A percentile compares a stretch with the other conserved stretches of the same genome.
Conservation (phyloP, 2,113 vertebrate genomes). For the Lanius ludovicianus region DNA sequence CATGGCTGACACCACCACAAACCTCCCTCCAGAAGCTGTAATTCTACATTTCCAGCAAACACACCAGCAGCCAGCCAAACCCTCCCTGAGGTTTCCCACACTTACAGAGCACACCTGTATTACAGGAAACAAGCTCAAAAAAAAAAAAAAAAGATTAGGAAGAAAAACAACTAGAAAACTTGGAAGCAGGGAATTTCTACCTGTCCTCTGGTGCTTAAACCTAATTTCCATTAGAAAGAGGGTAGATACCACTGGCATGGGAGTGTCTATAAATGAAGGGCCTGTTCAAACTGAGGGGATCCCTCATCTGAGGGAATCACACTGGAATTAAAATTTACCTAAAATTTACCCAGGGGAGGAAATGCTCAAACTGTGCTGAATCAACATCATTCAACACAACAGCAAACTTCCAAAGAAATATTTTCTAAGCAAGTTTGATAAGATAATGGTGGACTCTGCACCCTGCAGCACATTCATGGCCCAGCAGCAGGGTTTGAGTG, state of each 20-base stretch:
- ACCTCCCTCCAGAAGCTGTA: not conserved
- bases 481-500: not conserved
- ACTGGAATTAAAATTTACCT: not conserved
- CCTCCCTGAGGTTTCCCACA: not conserved
- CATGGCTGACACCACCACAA: conserved; percentile 4
- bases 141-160: not conserved
- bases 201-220: not conserved
- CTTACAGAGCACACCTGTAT: not conserved
- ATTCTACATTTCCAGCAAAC: not conserved
- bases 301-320: not conserved
- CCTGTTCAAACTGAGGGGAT: not conserved
- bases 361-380: not conserved
- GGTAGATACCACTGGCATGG: not conserved
- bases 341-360: not conserved
- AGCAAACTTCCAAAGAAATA: not conserved
- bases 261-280: not conserved
- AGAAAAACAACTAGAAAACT: not conserved
- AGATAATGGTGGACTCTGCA: not conserved
- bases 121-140: not conserved
- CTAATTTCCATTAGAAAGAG: not conserved
- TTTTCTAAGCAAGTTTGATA: not conserved
- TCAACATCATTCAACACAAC: not conserved
- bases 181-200: not conserved
- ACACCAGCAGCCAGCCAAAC: not conserved
- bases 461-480: not conserved